Percentiles rank a stretch among this genome's conserved stretches.
These are phyloP conservation scores for Chelonus formosanus DNA, from an alignment of 2,888 invertebrate species.

Conservation along the genomic window DNA sequence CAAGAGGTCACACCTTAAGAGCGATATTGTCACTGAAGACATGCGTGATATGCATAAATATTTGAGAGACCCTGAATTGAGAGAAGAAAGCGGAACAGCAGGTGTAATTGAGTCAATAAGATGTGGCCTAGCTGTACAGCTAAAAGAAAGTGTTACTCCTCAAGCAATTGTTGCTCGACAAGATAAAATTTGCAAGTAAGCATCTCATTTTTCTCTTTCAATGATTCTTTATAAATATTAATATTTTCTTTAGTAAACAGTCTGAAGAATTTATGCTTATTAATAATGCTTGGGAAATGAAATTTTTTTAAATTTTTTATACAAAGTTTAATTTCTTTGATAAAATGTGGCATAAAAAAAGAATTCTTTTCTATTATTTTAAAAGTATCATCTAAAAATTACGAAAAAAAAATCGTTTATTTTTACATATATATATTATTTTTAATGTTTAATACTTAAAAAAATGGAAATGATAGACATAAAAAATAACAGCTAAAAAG, in stretches of 20 bases:
- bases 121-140: constrained; percentile 85
- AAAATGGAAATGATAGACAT: too few relatives aligned
- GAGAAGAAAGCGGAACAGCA: constrained; percentile 81
- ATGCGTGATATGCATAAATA: constrained; percentile 61
- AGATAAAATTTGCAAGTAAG: constrained; percentile 78
- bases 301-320: too few relatives aligned
- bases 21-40: constrained; percentile 58
- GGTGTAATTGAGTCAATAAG: constrained; percentile 84
- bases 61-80: constrained; percentile 69
- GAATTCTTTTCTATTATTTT: too few relatives aligned
- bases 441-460: too few relatives aligned
- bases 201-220: constrained; percentile 33
- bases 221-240: neutral
- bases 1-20: constrained; percentile 68
- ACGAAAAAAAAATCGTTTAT: too few relatives aligned
- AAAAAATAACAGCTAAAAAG: too few relatives aligned
- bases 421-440: too few relatives aligned
- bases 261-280: too few relatives aligned
- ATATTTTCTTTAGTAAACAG: neutral
- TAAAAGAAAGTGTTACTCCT: constrained; percentile 82
- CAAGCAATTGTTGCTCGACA: constrained; percentile 77
- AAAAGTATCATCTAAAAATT: too few relatives aligned
- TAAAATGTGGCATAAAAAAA: too few relatives aligned
- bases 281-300: too few relatives aligned
- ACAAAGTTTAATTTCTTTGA: too few relatives aligned